Conservation (phyloP, 2,113 vertebrate species). For the Serilophus lunatus region DNA sequence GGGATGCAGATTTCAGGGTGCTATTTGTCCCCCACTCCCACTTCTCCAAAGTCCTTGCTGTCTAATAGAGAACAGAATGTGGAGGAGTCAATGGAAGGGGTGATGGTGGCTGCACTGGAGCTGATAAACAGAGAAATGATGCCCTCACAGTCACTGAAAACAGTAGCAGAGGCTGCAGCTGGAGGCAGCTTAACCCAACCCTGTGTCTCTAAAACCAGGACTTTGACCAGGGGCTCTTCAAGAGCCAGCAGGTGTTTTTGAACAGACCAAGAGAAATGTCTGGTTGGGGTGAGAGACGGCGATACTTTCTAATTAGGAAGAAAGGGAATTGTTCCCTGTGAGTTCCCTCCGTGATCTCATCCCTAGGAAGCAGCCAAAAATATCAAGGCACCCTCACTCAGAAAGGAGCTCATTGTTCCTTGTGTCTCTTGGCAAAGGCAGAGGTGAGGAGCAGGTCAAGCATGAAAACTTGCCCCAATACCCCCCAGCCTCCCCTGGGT, state of each 20-base stretch:
- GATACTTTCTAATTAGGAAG: not conserved
- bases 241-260: not conserved
- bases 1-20: not conserved
- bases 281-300: not conserved
- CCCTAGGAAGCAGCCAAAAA: not conserved
- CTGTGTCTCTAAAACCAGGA: not conserved
- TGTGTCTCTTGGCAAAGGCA: not conserved
- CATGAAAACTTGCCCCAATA: not conserved
- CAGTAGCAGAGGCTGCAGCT: not conserved
- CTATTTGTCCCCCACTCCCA: fast-evolving
- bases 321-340: not conserved
- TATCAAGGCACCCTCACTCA: not conserved
- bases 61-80: not conserved
- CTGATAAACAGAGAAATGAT: not conserved
- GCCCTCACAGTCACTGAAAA: not conserved
- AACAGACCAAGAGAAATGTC: not conserved
- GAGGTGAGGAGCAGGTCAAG: conserved; percentile 43
- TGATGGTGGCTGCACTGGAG: not conserved
- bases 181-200: not conserved
- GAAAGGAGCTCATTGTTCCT: not conserved
- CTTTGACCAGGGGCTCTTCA: not conserved
- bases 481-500: not conserved
- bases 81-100: not conserved
- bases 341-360: not conserved
- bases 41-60: not conserved